A percentile compares a stretch with the other conserved stretches of the same genome.
These are phyloP conservation scores for Typhlomys cinereus DNA, from an alignment of 2,113 vertebrate species.

Conservation along the genomic window DNA sequence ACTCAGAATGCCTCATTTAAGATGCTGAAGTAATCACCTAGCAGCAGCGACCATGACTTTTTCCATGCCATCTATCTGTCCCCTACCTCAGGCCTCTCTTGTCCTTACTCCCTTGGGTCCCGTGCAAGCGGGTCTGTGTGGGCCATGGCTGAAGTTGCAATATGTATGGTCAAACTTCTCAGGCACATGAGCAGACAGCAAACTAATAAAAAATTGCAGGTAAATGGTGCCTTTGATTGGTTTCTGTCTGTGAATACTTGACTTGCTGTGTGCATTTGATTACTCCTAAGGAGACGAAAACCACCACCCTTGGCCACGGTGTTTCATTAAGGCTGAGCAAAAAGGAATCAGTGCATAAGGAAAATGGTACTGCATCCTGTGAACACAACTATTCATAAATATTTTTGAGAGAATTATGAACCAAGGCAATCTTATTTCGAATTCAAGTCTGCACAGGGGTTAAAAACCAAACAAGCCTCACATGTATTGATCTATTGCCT, in stretches of 20 bases:
- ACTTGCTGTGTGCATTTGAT: not conserved
- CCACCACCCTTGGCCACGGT: not conserved
- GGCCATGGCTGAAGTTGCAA: not conserved
- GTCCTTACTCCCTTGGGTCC: conserved; percentile 35
- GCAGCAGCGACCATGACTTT: conserved; percentile 55
- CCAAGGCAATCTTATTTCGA: not conserved
- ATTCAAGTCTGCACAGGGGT: not conserved
- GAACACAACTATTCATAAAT: not conserved
- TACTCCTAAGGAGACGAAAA: conserved; percentile 31
- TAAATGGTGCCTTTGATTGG: not conserved
- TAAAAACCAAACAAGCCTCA: not conserved
- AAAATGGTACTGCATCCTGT: not conserved
- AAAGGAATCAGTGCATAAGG: not conserved
- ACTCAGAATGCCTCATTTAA: conserved; percentile 70
- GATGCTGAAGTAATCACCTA: conserved; percentile 73
- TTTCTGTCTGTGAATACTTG: not conserved
- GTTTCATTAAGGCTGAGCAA: not conserved
- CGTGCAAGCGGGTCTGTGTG: conserved; percentile 18
- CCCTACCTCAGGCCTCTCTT: not conserved
- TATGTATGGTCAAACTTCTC: not conserved
- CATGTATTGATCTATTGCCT: no score
- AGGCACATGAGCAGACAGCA: not conserved
- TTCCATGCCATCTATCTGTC: conserved; percentile 54
- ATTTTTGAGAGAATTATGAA: not conserved
- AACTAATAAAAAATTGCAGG: not conserved